Evolutionary conservation across 2,113 vertebrate genomes (phyloP).

Genomic region (Mesembrinibis cayennensis): DNA sequence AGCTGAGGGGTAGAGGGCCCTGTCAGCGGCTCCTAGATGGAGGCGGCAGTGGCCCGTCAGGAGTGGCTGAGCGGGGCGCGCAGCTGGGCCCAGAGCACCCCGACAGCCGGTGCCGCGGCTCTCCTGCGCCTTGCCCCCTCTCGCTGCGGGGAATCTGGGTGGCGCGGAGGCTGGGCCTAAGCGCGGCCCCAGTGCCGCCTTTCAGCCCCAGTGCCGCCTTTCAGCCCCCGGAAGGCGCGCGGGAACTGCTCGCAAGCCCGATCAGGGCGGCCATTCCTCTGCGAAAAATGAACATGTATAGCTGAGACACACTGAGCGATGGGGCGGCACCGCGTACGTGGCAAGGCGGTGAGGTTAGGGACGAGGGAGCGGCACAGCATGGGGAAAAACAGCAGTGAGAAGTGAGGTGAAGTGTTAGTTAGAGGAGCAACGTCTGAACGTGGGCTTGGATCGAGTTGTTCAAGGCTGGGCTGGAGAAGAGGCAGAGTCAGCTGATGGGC

Average conservation of each 20-base stretch:
- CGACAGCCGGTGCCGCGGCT: fast-evolving
- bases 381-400: fast-evolving
- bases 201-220: too few relatives aligned
- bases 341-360: background rate
- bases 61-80: fast-evolving
- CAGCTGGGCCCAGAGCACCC: background rate
- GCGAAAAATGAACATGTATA: fast-evolving
- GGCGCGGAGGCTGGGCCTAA: fast-evolving
- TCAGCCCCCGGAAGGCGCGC: fast-evolving
- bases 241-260: fast-evolving
- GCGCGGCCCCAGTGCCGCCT: fast-evolving
- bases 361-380: fast-evolving
- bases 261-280: fast-evolving
- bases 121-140: background rate
- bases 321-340: fast-evolving
- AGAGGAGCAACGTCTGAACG: fast-evolving
- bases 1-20: background rate
- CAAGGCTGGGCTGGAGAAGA: background rate
- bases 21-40: fast-evolving
- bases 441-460: fast-evolving
- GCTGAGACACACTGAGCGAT: fast-evolving
- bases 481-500: background rate
- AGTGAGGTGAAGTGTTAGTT: fast-evolving
- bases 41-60: background rate
- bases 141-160: fast-evolving